Base-by-base conservation (phyloP, 2,888 invertebrate genomes). In the Thera britannica region DNA sequence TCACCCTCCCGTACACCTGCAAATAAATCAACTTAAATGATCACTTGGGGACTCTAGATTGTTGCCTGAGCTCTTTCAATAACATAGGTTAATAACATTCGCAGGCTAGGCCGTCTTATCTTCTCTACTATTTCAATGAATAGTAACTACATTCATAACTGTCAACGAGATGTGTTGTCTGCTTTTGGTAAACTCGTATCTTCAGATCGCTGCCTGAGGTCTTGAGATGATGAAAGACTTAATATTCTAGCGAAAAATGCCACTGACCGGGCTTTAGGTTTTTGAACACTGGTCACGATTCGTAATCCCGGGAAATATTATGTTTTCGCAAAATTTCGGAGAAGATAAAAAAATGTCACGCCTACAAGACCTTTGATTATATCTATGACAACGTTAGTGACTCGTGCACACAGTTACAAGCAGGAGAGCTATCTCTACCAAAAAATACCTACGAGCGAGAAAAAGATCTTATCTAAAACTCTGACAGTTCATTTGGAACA, bases 271-370 rank as follows among this genome's bases (percentile, higher is more conserved):
- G 9, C 79, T 72, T 66, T 77, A 74, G 79, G 76, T 78, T 74
- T 83, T 59, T 85, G 82, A 83, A 89, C 82, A 81, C 85, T 83
- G 82, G 86, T 89, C 87, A 89, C 88, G 89, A 85, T 65, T 79
- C 77, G 73, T 71, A 76, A 75, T 87, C 83, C 82, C 82, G 83
- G 71, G 84, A 87, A 87, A 79, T 73, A 70, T 34, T 71, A 62
- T 73, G 74, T 82, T 81, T 83, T 83, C 80, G 77, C 72, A 72
- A 71, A 71, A 77, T 79, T 87, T 85, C 85, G 77, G 72, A 74
- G 81, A 85, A 87, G 63, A 65, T 55, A 59, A 49, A 58, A 59
- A 57, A 23, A 56, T 56, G 9, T 36, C 38, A 57, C 3, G 35
- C 41, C 12, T 36, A 36, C 12, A n/a, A 54, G 52, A 54, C 38